These are phyloP conservation scores for Valencia hispanica DNA, from an alignment of 2,797 vertebrate species.

Conservation along the genomic window DNA sequence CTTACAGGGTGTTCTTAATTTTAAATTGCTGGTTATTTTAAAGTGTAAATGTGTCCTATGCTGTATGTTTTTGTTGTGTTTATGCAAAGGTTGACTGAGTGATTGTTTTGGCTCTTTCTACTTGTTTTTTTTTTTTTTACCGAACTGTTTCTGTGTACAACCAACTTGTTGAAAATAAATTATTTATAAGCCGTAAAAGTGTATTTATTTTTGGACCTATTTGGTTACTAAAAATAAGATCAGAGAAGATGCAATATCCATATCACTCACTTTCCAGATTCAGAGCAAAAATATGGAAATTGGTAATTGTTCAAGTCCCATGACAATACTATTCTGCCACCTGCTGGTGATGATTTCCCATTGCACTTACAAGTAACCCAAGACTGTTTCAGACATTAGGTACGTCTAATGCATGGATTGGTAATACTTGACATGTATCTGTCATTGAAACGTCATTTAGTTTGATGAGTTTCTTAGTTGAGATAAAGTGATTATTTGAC, in stretches of 20 bases:
- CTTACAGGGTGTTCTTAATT: constrained; percentile 59
- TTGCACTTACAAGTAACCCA: background rate
- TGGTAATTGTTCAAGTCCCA: background rate
- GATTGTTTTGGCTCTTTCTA: constrained; percentile 68
- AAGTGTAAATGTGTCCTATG: constrained; percentile 52
- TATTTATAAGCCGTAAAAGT: constrained; percentile 22
- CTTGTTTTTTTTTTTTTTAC: constrained; percentile 60
- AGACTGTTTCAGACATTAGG: background rate
- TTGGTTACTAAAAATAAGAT: background rate
- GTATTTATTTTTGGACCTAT: background rate
- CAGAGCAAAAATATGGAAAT: background rate
- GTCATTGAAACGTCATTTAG: background rate
- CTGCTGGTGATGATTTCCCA: constrained; percentile 15
- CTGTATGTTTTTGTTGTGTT: constrained; percentile 53
- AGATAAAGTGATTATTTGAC: background rate
- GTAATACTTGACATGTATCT: background rate
- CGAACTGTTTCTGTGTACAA: constrained; percentile 39
- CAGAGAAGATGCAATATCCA: background rate
- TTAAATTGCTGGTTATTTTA: constrained; percentile 61
- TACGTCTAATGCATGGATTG: background rate
- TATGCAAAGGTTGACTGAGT: constrained; percentile 51
- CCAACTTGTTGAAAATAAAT: constrained; percentile 37
- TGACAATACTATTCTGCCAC: constrained; percentile 19
- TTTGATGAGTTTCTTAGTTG: background rate
- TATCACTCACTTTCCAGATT: background rate